Evolutionary conservation across 2,797 vertebrate species (phyloP).

Genomic region (Danio jaintianensis): DNA sequence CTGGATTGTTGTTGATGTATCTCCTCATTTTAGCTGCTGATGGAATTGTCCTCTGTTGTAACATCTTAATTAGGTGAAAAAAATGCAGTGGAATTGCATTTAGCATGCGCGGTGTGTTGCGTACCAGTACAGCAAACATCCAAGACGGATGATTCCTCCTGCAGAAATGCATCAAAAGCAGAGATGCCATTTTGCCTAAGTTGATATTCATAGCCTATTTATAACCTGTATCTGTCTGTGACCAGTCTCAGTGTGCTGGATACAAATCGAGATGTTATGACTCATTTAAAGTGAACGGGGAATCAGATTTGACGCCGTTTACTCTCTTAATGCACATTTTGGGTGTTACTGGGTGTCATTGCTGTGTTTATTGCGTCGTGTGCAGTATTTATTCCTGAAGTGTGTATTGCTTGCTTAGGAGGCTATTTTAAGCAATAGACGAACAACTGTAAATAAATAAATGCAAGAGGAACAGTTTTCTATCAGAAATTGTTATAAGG

Average conservation of each 20-base stretch:
- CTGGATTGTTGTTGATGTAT: constrained; percentile 52
- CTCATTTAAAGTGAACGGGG: background rate
- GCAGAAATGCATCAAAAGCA: constrained; percentile 36
- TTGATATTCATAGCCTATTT: constrained; percentile 49
- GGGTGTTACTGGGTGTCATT: constrained; percentile 9
- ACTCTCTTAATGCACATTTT: background rate
- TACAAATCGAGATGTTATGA: constrained; percentile 33
- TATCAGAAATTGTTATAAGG: too few relatives aligned
- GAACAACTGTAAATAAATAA: background rate
- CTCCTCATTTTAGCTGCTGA: constrained; percentile 42
- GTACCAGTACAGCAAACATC: constrained; percentile 6
- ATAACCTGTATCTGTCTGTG: constrained; percentile 39
- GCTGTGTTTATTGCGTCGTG: background rate
- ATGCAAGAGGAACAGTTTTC: too few relatives aligned
- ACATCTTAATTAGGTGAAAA: constrained; percentile 38
- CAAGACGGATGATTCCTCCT: constrained; percentile 38
- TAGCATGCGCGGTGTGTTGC: constrained; percentile 26
- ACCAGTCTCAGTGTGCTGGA: constrained; percentile 11
- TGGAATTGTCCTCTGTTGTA: constrained; percentile 52
- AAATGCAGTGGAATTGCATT: constrained; percentile 29
- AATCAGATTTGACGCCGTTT: constrained; percentile 9
- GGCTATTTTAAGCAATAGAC: background rate
- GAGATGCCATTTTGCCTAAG: constrained; percentile 28
- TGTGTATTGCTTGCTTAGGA: background rate
- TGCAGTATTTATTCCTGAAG: background rate